Evolutionary conservation across 2,113 vertebrate species (phyloP).

Genomic region (Gallinago jamesoni): DNA sequence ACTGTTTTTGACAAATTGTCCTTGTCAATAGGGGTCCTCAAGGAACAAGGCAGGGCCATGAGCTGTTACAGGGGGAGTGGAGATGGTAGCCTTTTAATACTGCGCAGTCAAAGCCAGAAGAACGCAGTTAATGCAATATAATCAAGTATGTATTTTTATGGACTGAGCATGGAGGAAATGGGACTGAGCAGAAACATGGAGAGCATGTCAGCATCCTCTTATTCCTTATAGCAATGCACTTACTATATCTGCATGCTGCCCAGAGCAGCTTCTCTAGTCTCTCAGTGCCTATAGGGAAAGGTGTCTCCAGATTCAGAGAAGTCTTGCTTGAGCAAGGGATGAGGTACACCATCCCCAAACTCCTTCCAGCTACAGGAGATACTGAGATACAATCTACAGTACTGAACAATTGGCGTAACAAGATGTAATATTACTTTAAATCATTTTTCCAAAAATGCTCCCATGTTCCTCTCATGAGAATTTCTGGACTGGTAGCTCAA

Average conservation of each 20-base stretch:
- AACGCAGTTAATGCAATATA: background rate
- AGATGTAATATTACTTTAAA: background rate
- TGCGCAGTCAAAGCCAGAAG: background rate
- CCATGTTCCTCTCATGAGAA: background rate
- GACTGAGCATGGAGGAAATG: background rate
- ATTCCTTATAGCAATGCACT: fast-evolving
- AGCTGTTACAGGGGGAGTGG: background rate
- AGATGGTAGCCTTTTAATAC: background rate
- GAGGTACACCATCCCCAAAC: background rate
- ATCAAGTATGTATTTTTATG: background rate
- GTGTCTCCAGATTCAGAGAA: too few relatives aligned
- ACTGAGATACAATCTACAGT: background rate
- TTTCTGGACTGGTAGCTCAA: background rate
- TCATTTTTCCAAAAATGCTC: background rate
- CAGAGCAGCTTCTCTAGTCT: background rate
- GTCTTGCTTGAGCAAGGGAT: too few relatives aligned
- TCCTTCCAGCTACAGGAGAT: background rate
- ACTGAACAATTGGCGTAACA: background rate
- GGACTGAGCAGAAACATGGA: background rate
- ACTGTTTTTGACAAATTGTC: background rate
- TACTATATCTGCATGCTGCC: background rate
- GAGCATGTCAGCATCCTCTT: background rate
- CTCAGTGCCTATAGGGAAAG: background rate
- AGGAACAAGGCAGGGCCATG: background rate
- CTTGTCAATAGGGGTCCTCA: background rate